Evolutionary conservation across 2,797 vertebrate species (phyloP).

Genomic region (Spondyliosoma cantharus): DNA sequence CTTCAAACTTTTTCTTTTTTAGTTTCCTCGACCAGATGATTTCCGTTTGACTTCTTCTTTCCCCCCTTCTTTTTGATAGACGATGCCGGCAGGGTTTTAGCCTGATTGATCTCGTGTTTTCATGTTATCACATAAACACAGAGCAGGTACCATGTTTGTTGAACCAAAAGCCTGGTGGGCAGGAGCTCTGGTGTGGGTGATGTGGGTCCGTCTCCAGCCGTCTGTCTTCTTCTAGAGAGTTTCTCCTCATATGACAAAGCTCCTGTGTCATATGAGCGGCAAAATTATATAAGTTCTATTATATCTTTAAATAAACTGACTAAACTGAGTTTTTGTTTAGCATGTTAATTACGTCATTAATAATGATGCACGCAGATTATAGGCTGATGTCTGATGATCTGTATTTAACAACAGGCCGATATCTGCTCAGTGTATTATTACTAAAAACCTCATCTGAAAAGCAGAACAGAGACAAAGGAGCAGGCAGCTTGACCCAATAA

Average conservation of each 20-base stretch:
- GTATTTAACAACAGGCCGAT: background rate
- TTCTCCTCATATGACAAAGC: background rate
- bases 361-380: background rate
- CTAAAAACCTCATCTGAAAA: background rate
- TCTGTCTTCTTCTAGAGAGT: constrained; percentile 7
- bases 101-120: constrained; percentile 51
- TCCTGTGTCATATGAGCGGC: background rate
- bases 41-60: background rate
- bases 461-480: background rate
- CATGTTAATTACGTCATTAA: background rate
- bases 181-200: constrained; percentile 31
- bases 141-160: constrained; percentile 45
- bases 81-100: background rate
- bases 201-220: constrained; percentile 40
- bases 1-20: background rate
- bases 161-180: constrained; percentile 42
- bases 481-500: background rate
- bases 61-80: background rate
- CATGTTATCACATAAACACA: constrained; percentile 63
- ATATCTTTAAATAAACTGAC: too few relatives aligned
- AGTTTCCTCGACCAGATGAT: background rate
- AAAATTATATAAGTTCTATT: background rate
- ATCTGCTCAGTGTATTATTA: background rate
- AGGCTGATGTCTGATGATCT: background rate
- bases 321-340: background rate